These are phyloP conservation scores for Urosaurus nigricauda DNA, from an alignment of 2,797 vertebrate genomes.

Conservation along the genomic window DNA sequence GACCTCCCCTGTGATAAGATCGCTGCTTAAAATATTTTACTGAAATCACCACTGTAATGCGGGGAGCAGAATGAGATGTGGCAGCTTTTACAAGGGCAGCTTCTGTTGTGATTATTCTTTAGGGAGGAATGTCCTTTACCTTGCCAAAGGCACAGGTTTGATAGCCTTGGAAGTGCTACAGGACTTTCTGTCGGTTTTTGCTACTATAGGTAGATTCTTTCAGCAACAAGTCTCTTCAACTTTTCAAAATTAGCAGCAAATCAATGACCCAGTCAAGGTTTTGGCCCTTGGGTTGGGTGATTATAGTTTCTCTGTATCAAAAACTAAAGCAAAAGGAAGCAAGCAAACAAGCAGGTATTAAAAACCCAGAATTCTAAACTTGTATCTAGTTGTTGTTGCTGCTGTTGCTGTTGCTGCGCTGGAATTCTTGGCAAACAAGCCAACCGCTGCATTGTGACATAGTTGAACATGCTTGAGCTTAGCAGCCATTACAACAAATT, in stretches of 20 bases:
- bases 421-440: not conserved
- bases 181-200: not conserved
- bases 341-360: not conserved
- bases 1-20: constrained; percentile 2
- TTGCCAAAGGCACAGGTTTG: not conserved
- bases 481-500: not conserved
- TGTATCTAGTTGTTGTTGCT: not conserved
- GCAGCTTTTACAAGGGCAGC: constrained; percentile 5
- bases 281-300: not conserved
- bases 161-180: not conserved
- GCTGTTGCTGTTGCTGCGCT: not conserved
- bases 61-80: not conserved
- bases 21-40: constrained; percentile 7
- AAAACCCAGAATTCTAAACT: not conserved
- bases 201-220: not conserved
- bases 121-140: not conserved
- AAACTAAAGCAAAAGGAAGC: no score
- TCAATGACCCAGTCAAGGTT: not conserved
- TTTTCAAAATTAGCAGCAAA: not conserved
- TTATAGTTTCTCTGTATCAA: not conserved
- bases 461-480: not conserved
- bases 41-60: not conserved
- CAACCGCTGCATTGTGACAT: not conserved
- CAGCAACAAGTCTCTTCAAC: not conserved
- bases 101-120: not conserved